These are phyloP conservation scores for Alaudala cheleensis DNA, from an alignment of 2,113 vertebrate species.

Conservation along the genomic window DNA sequence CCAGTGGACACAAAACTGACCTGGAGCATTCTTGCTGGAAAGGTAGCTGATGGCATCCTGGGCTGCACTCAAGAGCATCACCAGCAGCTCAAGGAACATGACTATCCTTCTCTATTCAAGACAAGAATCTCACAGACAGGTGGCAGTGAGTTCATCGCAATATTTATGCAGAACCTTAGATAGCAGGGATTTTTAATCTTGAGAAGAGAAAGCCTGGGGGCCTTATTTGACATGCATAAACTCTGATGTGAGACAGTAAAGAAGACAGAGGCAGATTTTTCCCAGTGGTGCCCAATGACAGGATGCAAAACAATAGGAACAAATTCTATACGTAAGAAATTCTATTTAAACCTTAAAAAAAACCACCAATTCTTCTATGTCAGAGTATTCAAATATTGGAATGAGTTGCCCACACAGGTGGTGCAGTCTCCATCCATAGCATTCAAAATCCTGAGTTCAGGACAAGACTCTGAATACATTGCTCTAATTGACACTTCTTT, in stretches of 20 bases:
- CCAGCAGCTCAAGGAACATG: background rate
- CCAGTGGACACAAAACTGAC: background rate
- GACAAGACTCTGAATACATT: background rate
- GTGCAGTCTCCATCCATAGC: background rate
- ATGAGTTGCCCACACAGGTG: background rate
- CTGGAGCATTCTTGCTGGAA: background rate
- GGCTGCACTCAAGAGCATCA: background rate
- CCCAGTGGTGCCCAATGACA: background rate
- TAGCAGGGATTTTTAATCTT: background rate
- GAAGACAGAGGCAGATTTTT: background rate
- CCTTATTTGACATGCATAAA: background rate
- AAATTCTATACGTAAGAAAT: background rate
- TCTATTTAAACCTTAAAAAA: background rate
- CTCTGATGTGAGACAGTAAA: background rate
- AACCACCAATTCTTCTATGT: background rate
- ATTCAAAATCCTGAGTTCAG: background rate
- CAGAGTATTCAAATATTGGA: background rate
- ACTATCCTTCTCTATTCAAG: background rate
- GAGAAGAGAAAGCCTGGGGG: background rate
- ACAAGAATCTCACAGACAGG: background rate
- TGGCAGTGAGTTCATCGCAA: fast-evolving
- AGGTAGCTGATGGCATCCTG: background rate
- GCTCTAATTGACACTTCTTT: background rate
- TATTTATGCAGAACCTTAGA: background rate
- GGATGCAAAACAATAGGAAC: background rate